Evolutionary conservation across 2,797 vertebrate species (phyloP).

Genomic region (Intellagama lesueurii): DNA sequence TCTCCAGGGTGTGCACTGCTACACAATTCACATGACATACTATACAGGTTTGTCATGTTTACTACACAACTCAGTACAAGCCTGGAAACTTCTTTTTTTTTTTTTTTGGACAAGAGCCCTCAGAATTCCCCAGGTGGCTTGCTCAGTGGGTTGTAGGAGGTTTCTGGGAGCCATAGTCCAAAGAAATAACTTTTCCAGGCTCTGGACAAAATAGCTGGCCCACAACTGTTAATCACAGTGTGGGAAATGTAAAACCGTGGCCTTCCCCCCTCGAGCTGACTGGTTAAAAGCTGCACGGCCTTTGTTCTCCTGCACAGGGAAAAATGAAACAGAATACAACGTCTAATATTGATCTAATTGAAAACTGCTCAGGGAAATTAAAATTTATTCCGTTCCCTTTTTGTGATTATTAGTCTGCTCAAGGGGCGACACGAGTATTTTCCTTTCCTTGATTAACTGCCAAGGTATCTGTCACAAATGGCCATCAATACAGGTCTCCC

Average conservation of each 20-base stretch:
- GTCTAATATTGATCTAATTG: constrained; percentile 3
- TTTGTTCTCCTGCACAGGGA: not conserved
- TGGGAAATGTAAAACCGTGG: constrained; percentile 27
- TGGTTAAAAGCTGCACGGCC: constrained; percentile 31
- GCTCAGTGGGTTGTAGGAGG: too few relatives aligned
- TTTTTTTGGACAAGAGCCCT: too few relatives aligned
- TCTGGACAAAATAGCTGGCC: too few relatives aligned
- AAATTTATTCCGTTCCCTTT: not conserved
- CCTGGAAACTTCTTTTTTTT: too few relatives aligned
- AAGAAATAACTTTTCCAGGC: too few relatives aligned
- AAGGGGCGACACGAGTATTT: accelerated
- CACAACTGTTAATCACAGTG: constrained; percentile 58
- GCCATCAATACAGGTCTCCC: not conserved
- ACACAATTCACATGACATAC: not conserved
- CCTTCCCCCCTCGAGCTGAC: accelerated
- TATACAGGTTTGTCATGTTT: too few relatives aligned
- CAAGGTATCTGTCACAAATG: not conserved
- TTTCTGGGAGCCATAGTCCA: too few relatives aligned
- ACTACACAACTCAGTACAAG: too few relatives aligned
- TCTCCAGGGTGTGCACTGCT: not conserved
- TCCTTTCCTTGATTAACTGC: constrained; percentile 27
- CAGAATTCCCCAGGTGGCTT: too few relatives aligned
- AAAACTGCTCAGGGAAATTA: accelerated
- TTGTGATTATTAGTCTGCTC: not conserved
- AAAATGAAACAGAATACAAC: not conserved